Percentiles rank a stretch among this genome's conserved stretches.
phyloP scores from a whole-genome alignment of 2,888 invertebrate genomes.

The Julus scanicus region DNA sequence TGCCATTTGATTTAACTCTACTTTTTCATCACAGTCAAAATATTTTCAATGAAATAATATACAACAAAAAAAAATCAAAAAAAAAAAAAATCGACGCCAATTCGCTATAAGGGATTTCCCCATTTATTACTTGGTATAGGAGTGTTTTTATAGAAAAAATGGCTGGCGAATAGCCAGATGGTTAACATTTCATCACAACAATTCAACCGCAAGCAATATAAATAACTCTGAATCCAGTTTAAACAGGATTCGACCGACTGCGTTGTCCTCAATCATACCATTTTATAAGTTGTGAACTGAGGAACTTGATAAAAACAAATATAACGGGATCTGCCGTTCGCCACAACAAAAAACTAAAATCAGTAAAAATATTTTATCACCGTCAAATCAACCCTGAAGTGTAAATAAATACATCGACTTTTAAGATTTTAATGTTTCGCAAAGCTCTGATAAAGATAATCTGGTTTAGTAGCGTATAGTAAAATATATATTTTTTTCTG shows the following conservation, averaged over 20 bases:
- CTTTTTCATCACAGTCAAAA: not conserved
- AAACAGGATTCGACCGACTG: not conserved
- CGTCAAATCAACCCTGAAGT: not conserved
- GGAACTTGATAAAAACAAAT: not conserved
- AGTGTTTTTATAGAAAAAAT: not conserved
- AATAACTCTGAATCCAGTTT: not conserved
- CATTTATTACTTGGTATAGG: not conserved
- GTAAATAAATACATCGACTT: not conserved
- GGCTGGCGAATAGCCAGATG: not conserved
- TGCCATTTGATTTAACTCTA: not conserved
- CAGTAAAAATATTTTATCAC: not conserved
- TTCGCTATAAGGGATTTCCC: not conserved
- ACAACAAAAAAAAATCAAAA: not conserved
- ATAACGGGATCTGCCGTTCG: not conserved
- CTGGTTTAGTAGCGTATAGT: not conserved
- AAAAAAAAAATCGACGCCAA: not conserved
- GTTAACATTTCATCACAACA: slow-evolving; percentile 22
- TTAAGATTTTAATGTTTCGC: not conserved
- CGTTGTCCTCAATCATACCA: slow-evolving; percentile 13
- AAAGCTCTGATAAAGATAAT: not conserved
- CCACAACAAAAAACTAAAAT: not conserved
- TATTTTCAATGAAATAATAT: not conserved
- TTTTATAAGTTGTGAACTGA: not conserved
- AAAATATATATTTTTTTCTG: not conserved
- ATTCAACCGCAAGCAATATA: not conserved